Percentiles rank a stretch among this genome's conserved stretches.
Conservation (phyloP, 2,888 invertebrate genomes). For the Nemapogon koenigi region DNA sequence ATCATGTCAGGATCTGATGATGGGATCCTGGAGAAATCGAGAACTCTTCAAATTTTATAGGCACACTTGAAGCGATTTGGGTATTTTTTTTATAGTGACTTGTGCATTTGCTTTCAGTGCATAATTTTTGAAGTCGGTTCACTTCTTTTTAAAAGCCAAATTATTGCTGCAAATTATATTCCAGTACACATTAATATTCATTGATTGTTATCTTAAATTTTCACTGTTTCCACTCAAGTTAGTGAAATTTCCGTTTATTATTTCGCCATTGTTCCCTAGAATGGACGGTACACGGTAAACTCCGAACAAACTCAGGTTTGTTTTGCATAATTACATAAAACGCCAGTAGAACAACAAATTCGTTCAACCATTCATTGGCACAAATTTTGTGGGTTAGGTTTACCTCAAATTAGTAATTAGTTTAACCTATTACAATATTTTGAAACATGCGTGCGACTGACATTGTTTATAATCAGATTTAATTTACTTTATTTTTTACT, state of each 20-base stretch:
- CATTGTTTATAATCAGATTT: too few species aligned
- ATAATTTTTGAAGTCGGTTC: neutral
- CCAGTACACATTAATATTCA: constrained; percentile 34
- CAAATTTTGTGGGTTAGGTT: constrained; percentile 2
- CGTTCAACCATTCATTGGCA: constrained; percentile 8
- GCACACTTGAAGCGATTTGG: too few species aligned
- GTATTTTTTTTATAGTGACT: too few species aligned
- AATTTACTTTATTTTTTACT: too few species aligned
- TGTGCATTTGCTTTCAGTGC: too few species aligned
- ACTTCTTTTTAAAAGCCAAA: neutral
- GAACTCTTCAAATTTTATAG: too few species aligned
- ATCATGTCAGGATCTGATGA: too few species aligned
- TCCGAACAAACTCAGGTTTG: constrained; percentile 35
- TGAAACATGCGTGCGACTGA: too few species aligned
- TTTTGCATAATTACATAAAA: constrained; percentile 50
- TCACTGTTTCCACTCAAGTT: constrained; percentile 19
- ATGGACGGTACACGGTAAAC: constrained; percentile 25
- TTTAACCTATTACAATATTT: too few species aligned
- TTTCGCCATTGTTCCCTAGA: constrained; percentile 24
- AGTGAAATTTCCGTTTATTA: constrained; percentile 34
- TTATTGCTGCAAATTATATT: constrained; percentile 24
- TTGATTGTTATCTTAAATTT: constrained; percentile 36
- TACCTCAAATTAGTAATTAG: constrained; percentile 4
- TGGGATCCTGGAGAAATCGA: too few species aligned
- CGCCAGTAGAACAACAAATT: constrained; percentile 30